Base-by-base conservation (phyloP, 2,888 invertebrate species). In the Galerucella pusilla region DNA sequence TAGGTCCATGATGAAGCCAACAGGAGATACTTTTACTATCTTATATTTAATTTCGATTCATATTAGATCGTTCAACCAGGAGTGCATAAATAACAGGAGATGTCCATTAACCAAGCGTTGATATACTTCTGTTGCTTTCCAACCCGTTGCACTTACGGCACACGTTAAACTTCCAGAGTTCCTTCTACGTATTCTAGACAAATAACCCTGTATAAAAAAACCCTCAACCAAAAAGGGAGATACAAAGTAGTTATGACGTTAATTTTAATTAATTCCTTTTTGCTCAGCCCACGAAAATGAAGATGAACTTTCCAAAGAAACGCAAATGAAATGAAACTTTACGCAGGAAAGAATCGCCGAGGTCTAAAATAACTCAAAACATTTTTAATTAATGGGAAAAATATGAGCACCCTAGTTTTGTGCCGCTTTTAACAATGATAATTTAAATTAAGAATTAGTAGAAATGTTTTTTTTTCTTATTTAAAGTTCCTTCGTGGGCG, bases 401-500 rank as follows among this genome's bases (percentile, higher is more conserved):
- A 20, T 20, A 69, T 69, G 61, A 45, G 11, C 46, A 14, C 60
- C 60, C 14, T 28, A 28, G 28, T 20, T 20, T 60, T 4, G 60
- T 60, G 25, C 25, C 9, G 14, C 60, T 28, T 61, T 28, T n/a
- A 5, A 35, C 35, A 61, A 61, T 9, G 28, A 20, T 20, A 20
- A 1, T 1, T 20, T 20, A 20, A 20, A 20, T 49, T 49, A 14
- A 1, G 14, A 49, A 14, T 49, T 14, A 3, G 49, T 57, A 57
- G 16, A 57, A 10, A 57, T 54, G 10, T n/a, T 57, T 57, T 57
- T 57, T 57, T 9, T 57, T 16, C 9, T 57, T 57, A 16, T 6
- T 86, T 86, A 9, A 88, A 94, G 94, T 94, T 79, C 94, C 94
- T 45, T 90, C 91, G 81, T 94, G 94, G 94, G 94, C 94, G n/a